Evolutionary conservation across 2,888 invertebrate species (phyloP).

Genomic region (Apamea anceps): DNA sequence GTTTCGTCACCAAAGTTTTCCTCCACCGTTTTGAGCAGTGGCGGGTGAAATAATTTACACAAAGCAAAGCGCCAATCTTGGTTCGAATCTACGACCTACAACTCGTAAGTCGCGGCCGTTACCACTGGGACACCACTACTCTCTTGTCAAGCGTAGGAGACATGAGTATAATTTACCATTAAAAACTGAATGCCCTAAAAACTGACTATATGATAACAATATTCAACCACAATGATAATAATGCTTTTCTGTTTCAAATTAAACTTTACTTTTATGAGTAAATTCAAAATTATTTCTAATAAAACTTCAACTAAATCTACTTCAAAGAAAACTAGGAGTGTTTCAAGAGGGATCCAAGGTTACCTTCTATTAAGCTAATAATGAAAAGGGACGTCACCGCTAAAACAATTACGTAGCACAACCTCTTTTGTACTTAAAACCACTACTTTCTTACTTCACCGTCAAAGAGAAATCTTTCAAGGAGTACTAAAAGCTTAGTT

Average conservation of each 20-base stretch:
- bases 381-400: conserved; percentile 24
- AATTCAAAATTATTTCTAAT: conserved; percentile 15
- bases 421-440: conserved; percentile 48
- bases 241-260: background rate
- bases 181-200: background rate
- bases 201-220: background rate
- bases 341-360: conserved; percentile 15
- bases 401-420: conserved; percentile 39
- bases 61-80: background rate
- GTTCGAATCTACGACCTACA: background rate
- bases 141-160: background rate
- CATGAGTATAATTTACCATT: background rate
- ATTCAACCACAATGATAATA: background rate
- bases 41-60: background rate
- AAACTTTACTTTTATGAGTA: background rate
- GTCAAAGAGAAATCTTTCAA: conserved; percentile 53
- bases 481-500: conserved; percentile 55
- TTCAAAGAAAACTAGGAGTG: conserved; percentile 22
- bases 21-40: background rate
- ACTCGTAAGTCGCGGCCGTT: background rate
- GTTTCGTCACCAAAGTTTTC: background rate
- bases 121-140: background rate
- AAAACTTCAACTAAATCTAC: conserved; percentile 9
- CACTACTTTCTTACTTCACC: conserved; percentile 48
- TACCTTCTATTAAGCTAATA: conserved; percentile 37